These are phyloP conservation scores for Bombus soroeensis DNA, from an alignment of 1,140 invertebrate species.

Conservation along the genomic window DNA sequence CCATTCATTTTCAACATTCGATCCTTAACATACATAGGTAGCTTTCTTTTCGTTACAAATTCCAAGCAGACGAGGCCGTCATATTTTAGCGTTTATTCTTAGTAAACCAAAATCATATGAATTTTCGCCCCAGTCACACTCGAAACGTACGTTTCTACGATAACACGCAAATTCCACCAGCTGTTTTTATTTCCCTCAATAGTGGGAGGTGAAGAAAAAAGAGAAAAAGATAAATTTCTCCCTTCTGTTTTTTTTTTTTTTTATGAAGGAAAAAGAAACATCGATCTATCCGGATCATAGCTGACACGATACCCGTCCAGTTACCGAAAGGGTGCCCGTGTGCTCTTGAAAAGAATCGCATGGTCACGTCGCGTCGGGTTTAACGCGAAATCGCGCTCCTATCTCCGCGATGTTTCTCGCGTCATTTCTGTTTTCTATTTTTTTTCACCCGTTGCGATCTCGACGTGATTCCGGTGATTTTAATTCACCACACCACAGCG, in stretches of 20 bases:
- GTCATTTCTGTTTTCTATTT: constrained; percentile 20
- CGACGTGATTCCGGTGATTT: constrained; percentile 18
- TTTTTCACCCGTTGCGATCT: not conserved
- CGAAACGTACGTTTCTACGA: not conserved
- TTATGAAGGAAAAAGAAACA: not conserved
- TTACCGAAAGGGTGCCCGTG: constrained; percentile 11
- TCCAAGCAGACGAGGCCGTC: too few relatives aligned
- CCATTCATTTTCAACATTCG: too few relatives aligned
- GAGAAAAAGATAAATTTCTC: too few relatives aligned
- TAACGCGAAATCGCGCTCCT: constrained; percentile 15
- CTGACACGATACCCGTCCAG: constrained; percentile 11
- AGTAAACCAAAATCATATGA: not conserved
- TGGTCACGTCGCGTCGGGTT: not conserved
- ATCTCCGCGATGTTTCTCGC: constrained; percentile 2
- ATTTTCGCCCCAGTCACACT: not conserved
- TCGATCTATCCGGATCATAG: not conserved
- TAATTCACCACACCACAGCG: not conserved
- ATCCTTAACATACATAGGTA: too few relatives aligned
- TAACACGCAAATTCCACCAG: not conserved
- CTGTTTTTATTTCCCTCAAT: not conserved
- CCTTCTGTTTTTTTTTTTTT: too few relatives aligned
- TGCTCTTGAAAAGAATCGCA: too few relatives aligned
- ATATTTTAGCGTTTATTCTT: too few relatives aligned
- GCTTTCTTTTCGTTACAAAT: too few relatives aligned
- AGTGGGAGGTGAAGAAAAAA: not conserved